Conservation (phyloP, 2,888 invertebrate genomes). For the Nematopogon swammerdamellus region DNA sequence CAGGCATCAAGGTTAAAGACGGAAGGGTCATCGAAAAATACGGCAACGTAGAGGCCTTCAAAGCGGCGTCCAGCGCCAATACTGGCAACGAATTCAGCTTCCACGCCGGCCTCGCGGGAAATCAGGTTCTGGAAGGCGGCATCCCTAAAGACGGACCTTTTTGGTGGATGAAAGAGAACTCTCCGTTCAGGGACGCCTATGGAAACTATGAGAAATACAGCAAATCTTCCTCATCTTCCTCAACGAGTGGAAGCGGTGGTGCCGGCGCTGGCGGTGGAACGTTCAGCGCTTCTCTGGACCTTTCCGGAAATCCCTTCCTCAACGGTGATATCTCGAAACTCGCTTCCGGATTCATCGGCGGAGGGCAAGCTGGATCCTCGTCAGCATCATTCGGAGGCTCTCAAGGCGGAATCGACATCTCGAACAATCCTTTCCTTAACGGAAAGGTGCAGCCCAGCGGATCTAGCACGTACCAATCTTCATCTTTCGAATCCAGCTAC, state of each 20-base stretch:
- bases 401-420: conserved; percentile 14
- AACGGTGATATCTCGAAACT: conserved; percentile 28
- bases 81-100: conserved; percentile 32
- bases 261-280: conserved; percentile 15
- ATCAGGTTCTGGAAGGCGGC: conserved; percentile 26
- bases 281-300: conserved; percentile 17
- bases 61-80: conserved; percentile 28
- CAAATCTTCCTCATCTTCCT: conserved; percentile 29
- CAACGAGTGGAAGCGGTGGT: conserved; percentile 17
- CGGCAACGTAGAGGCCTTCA: conserved; percentile 37
- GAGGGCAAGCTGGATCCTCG: conserved; percentile 4
- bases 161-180: conserved; percentile 62
- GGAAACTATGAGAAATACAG: conserved; percentile 33
- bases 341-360: conserved; percentile 5
- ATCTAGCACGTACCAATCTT: conserved; percentile 19
- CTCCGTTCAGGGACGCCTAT: conserved; percentile 51
- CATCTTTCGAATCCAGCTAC: conserved; percentile 25
- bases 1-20: conserved; percentile 45
- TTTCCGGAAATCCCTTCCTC: conserved; percentile 29
- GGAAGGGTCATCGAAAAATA: conserved; percentile 37
- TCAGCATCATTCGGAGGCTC: neutral
- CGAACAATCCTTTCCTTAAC: conserved; percentile 21
- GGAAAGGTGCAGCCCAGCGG: conserved; percentile 11
- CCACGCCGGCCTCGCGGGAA: conserved; percentile 29
- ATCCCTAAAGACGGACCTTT: conserved; percentile 35